Conservation (phyloP, 2,888 invertebrate species). For the Yponomeuta evonymella region DNA sequence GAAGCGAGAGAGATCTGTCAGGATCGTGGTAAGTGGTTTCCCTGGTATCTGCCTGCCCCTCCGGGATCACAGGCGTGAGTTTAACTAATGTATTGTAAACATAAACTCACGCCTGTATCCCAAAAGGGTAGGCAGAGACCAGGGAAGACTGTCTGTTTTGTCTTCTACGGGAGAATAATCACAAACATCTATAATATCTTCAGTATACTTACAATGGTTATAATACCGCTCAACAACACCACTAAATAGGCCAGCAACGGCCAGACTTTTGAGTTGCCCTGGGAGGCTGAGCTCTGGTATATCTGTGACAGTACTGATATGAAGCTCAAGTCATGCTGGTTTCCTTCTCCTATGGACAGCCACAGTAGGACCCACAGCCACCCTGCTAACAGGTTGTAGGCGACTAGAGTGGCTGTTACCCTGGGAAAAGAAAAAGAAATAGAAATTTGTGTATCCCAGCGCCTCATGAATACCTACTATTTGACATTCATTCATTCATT, state of each 20-base stretch:
- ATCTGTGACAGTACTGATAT: slow-evolving; percentile 76
- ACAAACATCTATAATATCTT: neutral
- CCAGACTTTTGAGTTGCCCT: slow-evolving; percentile 71
- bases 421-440: slow-evolving; percentile 44
- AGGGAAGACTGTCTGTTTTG: too few species aligned
- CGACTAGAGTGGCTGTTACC: slow-evolving; percentile 75
- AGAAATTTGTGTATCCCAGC: too few species aligned
- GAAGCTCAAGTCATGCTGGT: slow-evolving; percentile 68
- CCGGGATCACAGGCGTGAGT: too few species aligned
- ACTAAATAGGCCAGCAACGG: slow-evolving; percentile 72
- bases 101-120: too few species aligned
- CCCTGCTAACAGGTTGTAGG: slow-evolving; percentile 74
- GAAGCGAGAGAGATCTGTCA: too few species aligned
- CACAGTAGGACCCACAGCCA: slow-evolving; percentile 76
- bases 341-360: slow-evolving; percentile 62
- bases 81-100: too few species aligned
- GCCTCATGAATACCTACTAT: too few species aligned
- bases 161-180: too few species aligned
- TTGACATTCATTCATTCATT: too few species aligned
- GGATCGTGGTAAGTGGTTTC: too few species aligned
- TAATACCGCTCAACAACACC: slow-evolving; percentile 76
- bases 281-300: slow-evolving; percentile 73
- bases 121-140: too few species aligned
- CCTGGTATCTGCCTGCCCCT: too few species aligned
- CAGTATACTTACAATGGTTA: slow-evolving; percentile 74